Conservation (phyloP, 2,797 vertebrate species). For the Pipistrellus pygmaeus region DNA sequence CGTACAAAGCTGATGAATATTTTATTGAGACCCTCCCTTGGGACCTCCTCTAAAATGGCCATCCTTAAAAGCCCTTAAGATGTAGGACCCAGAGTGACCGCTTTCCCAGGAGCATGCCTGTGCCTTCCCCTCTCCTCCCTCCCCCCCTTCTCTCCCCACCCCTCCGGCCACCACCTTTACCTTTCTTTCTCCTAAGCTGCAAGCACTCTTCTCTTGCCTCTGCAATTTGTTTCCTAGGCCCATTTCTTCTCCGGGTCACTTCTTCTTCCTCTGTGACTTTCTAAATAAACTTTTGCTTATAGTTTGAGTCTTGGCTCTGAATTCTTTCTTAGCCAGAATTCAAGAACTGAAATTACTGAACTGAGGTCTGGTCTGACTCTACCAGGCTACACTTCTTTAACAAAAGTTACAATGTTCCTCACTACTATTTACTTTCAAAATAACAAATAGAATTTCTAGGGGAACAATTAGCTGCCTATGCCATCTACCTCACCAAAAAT, state of each 20-base stretch:
- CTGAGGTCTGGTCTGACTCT: not conserved
- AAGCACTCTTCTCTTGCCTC: not conserved
- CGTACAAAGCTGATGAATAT: not conserved
- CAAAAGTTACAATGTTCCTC: slow-evolving; percentile 22
- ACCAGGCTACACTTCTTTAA: not conserved
- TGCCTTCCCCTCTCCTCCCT: not conserved
- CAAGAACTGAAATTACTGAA: not conserved
- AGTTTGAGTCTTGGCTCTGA: not conserved
- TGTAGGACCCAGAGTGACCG: not conserved
- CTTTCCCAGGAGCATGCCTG: not conserved
- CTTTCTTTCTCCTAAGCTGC: not conserved
- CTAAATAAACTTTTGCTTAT: not conserved
- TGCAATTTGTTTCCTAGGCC: not conserved
- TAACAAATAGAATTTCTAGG: not conserved
- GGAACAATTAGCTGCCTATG: slow-evolving; percentile 12
- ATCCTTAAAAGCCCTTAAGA: not conserved
- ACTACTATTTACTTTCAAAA: slow-evolving; percentile 35
- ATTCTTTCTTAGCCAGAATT: not conserved
- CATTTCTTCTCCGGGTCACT: not conserved
- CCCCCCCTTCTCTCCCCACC: not conserved
- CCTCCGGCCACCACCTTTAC: not conserved
- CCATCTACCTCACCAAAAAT: not conserved
- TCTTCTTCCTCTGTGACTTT: not conserved
- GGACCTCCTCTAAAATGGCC: not conserved
- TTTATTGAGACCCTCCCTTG: not conserved